Conservation (phyloP, 2,113 vertebrate species). For the Columba janthina region DNA sequence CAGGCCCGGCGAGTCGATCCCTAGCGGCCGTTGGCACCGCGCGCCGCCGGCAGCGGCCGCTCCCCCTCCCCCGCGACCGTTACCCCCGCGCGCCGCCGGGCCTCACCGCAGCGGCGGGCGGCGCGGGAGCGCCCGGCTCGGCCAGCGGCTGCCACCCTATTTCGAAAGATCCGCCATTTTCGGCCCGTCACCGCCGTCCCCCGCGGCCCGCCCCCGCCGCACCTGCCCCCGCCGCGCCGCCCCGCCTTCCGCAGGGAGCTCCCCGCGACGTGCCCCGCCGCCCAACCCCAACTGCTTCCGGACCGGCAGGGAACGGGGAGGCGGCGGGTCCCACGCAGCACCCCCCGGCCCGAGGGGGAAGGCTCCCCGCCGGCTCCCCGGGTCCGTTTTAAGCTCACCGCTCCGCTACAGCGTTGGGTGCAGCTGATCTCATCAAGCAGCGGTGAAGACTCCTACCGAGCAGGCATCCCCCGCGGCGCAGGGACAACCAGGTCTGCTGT, state of each 20-base stretch:
- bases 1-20: neutral
- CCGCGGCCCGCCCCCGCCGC: neutral
- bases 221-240: neutral
- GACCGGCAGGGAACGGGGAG: neutral
- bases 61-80: too few species aligned
- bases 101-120: neutral
- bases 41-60: neutral
- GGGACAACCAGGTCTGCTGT: too few species aligned
- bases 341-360: too few species aligned
- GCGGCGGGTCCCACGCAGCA: too few species aligned
- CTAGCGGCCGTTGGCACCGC: neutral
- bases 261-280: neutral
- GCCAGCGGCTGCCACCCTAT: constrained; percentile 88
- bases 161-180: constrained; percentile 99
- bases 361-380: too few species aligned
- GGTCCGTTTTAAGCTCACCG: neutral
- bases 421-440: neutral
- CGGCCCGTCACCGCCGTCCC: constrained; percentile 86
- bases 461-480: neutral
- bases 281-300: neutral
- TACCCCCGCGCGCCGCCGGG: neutral
- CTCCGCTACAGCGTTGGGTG: neutral
- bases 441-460: neutral
- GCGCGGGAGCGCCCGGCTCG: constrained; percentile 53
- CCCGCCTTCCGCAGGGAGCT: neutral